Conservation (phyloP, 2,888 invertebrate species). For the Tineola bisselliella region DNA sequence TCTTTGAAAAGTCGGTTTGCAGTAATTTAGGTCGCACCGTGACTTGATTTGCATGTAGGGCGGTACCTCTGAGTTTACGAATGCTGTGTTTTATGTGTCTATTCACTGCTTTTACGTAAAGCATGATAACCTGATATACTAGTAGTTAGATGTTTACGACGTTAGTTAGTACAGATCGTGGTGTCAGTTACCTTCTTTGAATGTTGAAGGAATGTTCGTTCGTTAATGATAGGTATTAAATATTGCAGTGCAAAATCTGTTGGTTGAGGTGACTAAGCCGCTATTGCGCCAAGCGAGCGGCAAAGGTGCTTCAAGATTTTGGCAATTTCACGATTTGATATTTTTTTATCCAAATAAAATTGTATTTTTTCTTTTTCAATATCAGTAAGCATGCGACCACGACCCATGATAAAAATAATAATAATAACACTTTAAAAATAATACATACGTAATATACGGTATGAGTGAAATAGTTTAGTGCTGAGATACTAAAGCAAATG, state of each 20-base stretch:
- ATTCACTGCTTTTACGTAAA: conserved; percentile 42
- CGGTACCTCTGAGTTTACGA: conserved; percentile 35
- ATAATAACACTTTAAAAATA: too few species aligned
- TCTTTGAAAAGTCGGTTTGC: conserved; percentile 33
- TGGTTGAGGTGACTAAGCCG: conserved; percentile 43
- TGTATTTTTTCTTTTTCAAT: too few species aligned
- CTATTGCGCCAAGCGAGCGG: conserved; percentile 29
- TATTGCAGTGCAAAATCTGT: conserved; percentile 22
- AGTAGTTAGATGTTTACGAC: conserved; percentile 30
- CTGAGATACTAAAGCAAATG: too few species aligned
- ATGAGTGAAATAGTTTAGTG: too few species aligned
- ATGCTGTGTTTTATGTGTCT: conserved; percentile 40
- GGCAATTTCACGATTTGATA: too few species aligned
- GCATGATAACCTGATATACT: conserved; percentile 28
- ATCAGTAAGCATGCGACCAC: too few species aligned
- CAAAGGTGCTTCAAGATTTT: conserved; percentile 30
- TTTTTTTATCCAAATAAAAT: too few species aligned
- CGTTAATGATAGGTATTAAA: background rate
- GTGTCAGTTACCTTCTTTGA: background rate
- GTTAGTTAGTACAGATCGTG: conserved; percentile 15
- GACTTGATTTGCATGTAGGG: conserved; percentile 61
- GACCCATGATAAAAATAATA: too few species aligned
- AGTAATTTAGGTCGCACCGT: conserved; percentile 56
- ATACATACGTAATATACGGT: too few species aligned
- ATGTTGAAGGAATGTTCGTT: background rate